Percentiles rank a stretch among this genome's conserved stretches.
Evolutionary conservation across 2,888 invertebrate species (phyloP).

Genomic region (Pachydiplax longipennis): DNA sequence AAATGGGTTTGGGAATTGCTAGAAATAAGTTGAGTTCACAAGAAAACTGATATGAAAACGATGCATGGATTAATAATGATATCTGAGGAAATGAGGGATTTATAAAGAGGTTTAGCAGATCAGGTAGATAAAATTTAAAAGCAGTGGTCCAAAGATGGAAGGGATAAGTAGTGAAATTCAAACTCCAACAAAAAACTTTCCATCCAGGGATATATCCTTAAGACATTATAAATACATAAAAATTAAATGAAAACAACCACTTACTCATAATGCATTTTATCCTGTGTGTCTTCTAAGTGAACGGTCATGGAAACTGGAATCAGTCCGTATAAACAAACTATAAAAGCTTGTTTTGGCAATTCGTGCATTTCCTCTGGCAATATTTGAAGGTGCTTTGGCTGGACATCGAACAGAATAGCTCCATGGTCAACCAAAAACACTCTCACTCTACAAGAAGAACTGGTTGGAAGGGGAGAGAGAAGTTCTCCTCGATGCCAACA

Average conservation of each 20-base stretch:
- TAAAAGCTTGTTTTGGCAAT: conserved; percentile 61
- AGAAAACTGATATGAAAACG: too few species aligned
- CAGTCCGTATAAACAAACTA: conserved; percentile 64
- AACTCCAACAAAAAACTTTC: too few species aligned
- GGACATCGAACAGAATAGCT: background rate
- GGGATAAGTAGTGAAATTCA: too few species aligned
- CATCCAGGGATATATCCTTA: too few species aligned
- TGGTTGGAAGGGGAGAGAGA: background rate
- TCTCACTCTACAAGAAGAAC: background rate
- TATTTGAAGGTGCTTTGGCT: conserved; percentile 55
- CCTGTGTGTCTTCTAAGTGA: background rate
- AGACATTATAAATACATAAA: too few species aligned
- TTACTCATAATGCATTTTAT: conserved; percentile 20
- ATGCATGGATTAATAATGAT: too few species aligned
- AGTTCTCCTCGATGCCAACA: conserved; percentile 27
- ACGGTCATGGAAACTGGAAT: conserved; percentile 56
- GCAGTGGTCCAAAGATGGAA: too few species aligned
- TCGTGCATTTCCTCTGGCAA: conserved; percentile 59
- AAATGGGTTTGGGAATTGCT: too few species aligned
- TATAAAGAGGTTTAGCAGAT: too few species aligned
- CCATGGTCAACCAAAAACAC: conserved; percentile 32
- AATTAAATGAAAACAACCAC: background rate
- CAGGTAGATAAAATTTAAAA: too few species aligned
- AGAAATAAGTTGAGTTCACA: too few species aligned
- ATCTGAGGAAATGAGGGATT: too few species aligned